Percentiles rank a stretch among this genome's conserved stretches.
Conservation (phyloP, 2,888 invertebrate species). For the Chalcis sispes region DNA sequence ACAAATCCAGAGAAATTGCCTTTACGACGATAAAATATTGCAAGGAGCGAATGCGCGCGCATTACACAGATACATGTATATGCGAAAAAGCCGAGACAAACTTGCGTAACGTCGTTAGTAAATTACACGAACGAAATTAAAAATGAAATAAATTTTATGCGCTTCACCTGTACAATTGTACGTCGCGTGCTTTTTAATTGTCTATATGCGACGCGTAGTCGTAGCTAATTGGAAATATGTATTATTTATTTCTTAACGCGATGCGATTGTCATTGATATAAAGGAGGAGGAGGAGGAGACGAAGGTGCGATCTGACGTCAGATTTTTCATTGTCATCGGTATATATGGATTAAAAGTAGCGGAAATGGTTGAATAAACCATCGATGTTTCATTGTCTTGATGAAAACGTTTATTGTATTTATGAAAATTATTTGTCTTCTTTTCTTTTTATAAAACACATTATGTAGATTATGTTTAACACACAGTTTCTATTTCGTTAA, state of each 20-base stretch:
- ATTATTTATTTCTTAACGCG: conserved; percentile 45
- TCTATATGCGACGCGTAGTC: not conserved
- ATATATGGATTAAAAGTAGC: not conserved
- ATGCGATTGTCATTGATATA: conserved; percentile 16
- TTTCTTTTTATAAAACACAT: no score
- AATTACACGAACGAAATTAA: not conserved
- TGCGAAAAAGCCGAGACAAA: not conserved
- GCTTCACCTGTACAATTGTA: no score
- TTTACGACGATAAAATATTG: no score
- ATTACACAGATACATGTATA: not conserved
- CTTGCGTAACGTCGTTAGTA: not conserved
- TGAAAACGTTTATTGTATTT: not conserved
- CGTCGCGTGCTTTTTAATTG: no score
- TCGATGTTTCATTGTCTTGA: not conserved
- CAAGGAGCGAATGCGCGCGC: no score
- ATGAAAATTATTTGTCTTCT: not conserved
- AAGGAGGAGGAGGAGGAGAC: not conserved
- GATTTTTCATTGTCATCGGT: conserved; percentile 33
- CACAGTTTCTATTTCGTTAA: no score
- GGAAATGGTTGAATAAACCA: no score
- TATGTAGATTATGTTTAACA: no score
- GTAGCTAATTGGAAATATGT: conserved; percentile 22
- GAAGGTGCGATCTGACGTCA: conserved; percentile 29
- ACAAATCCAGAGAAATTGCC: no score
- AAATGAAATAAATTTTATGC: not conserved